Evolutionary conservation across 1,140 invertebrate species (phyloP), one percentile per base, ranked within the genome.

Genomic region (Danaus melanippus): DNA sequence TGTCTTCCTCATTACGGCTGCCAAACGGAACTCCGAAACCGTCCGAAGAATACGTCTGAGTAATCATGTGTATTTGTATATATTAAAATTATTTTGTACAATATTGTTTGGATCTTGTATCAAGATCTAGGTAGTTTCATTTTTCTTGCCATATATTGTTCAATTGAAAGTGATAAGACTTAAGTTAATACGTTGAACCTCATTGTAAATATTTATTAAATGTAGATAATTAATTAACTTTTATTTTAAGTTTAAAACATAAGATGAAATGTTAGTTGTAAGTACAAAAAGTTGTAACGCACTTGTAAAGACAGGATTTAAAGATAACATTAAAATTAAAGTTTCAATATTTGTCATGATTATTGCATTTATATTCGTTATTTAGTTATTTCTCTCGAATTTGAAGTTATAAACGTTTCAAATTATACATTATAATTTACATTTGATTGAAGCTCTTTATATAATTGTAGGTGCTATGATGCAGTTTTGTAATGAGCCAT

Each of bases 11-110:
- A 54, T 76, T 92, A 62, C 87, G 92, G 84, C 88, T 92, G 61
- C 91, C 92, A 53, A 89, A 90, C 52, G 90, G 87, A 68, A 91
- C 90, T 54, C 90, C 91, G 48, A 94, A 94, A 82, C 92, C 93
- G 46, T 93, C 93, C 10, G 93, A 94, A 83, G 93, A 94, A 78
- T 94, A 94, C 76, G 93, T 94, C 73, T 94, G 69, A 81, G 50
- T 43, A 46, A 46, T 66, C 32, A 52, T 54, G 21, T 32, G 21
- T 5, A 32, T 32, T 32, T 32, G 21, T 32, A 32, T 32, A 32
- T 32, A 32, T 58, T 64, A 50, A 55, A 66, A 72, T 60, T 62
- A 64, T 66, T 48, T 62, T 82, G 76, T 79, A 82, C 64, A 80
- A 78, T 76, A 67, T 74, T 76, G 69, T 81, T 83, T 62, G 60